Evolutionary conservation across 2,888 invertebrate species (phyloP).

Genomic region (Brenthis daphne): DNA sequence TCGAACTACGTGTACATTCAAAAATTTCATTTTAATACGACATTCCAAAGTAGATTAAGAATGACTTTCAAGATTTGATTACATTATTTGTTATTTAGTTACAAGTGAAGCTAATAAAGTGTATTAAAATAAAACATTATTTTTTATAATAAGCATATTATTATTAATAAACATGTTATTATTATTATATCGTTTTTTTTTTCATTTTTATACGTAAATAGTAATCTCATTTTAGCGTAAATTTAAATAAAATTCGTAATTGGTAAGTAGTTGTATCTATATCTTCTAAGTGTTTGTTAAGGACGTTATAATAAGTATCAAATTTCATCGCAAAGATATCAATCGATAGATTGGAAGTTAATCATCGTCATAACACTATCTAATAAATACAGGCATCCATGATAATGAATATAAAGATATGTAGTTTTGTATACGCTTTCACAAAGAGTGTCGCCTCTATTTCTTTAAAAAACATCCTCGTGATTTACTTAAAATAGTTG

Average conservation of each 20-base stretch:
- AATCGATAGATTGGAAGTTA: constrained; percentile 58
- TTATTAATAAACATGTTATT: too few species aligned
- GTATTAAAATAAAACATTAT: too few species aligned
- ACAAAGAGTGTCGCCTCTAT: constrained; percentile 20
- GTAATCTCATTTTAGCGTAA: not conserved
- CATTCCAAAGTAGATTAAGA: too few species aligned
- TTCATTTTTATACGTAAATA: not conserved
- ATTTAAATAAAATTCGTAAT: not conserved
- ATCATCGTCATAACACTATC: constrained; percentile 43
- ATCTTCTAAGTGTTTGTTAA: constrained; percentile 1
- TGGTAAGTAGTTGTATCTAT: not conserved
- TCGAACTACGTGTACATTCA: too few species aligned
- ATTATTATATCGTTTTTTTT: too few species aligned
- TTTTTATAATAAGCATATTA: too few species aligned
- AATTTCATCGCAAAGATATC: constrained; percentile 64
- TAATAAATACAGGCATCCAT: constrained; percentile 38
- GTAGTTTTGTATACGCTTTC: constrained; percentile 32
- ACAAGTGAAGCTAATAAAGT: too few species aligned
- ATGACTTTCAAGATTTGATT: too few species aligned
- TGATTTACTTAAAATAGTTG: not conserved
- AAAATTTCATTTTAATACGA: too few species aligned
- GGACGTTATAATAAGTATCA: constrained; percentile 44
- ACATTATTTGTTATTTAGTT: too few species aligned
- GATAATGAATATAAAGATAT: constrained; percentile 33
- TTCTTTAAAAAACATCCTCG: not conserved